phyloP scores from a whole-genome alignment of 2,888 invertebrate species.

The Bedellia somnulentella region DNA sequence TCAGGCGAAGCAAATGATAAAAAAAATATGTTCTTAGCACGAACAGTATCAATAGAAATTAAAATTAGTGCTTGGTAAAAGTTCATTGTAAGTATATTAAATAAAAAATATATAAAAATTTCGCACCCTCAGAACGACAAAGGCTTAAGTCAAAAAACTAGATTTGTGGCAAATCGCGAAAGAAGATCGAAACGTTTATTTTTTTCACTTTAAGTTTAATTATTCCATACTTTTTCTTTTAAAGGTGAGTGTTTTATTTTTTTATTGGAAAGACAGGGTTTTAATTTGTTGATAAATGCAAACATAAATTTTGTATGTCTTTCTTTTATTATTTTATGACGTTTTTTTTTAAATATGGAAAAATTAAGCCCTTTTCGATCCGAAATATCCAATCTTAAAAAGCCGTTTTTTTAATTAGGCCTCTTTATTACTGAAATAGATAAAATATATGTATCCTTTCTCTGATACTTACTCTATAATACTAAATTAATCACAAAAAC shows the following conservation, averaged over 20 bases:
- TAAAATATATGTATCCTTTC: not conserved
- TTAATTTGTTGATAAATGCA: not conserved
- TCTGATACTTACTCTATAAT: not conserved
- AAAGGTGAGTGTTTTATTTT: constrained; percentile 1
- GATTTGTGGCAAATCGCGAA: constrained; percentile 1
- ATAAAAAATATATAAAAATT: no score
- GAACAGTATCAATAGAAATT: no score
- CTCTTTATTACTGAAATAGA: constrained; percentile 1
- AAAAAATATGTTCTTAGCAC: no score
- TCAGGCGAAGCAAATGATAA: no score
- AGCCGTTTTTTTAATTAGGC: constrained; percentile 1
- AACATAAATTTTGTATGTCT: not conserved
- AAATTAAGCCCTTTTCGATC: constrained; percentile 1
- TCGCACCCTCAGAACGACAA: no score
- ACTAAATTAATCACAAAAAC: constrained; percentile 1
- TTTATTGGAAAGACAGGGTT: not conserved
- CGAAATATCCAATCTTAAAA: not conserved
- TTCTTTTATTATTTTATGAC: not conserved
- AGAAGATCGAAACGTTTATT: not conserved
- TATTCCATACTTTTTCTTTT: not conserved
- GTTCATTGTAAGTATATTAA: no score
- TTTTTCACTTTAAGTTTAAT: constrained; percentile 1
- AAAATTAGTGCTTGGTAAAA: no score
- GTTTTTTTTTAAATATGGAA: not conserved
- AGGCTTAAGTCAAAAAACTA: not conserved